Evolutionary conservation across 2,797 vertebrate genomes (phyloP), one percentile per base, ranked within the genome.

Genomic region (Enteromius argenteus): DNA sequence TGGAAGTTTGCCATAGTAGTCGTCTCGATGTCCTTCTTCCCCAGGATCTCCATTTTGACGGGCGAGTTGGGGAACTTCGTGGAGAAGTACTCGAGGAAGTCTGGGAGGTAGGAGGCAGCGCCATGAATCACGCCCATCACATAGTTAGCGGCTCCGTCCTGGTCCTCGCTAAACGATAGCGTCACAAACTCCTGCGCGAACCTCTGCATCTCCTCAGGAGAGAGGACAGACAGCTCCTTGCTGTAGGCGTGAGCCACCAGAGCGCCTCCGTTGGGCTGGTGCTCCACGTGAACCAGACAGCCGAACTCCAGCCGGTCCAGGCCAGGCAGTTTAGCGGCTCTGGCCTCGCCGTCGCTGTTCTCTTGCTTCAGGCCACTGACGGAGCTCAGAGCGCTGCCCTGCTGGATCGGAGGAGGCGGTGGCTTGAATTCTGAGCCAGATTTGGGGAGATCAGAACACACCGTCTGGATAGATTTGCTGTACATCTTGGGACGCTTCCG

Each of bases 1-100:
- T 98, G 97, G 96, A 98, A 99, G 95, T 97, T 98, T 88, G 95
- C 94, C 97, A 99, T 99, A 82, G 97, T 99, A 53, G 98, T 99
- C 80, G 98, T 99, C 94, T 99, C 98, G 91, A 99, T 99, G 92
- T 99, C 98, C 94, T 99, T 99, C 95, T 99, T 99, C 91, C 96
- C 98, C 81, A 99, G 94, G 92, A 99, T 97, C 94, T 99, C 98
- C 96, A 99, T 98, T 96, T 99, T 99, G 91, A 99, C 98, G 23
- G 97, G 97, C 21, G 97, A 97, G 82, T 95, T 96, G 84, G 98
- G 97, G 94, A 99, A 99, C 92, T 97, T 98, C 91, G 94, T 93
- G 0, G 98, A 98, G 95, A 99, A 99, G 93, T 99, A 99, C 86
- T 99, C 98, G 95, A 99, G 93, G 94, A 99, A 98, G 94, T 99